phyloP scores from a whole-genome alignment of 2,113 vertebrate species.

The Sinocyclocheilus anshuiensis region DNA sequence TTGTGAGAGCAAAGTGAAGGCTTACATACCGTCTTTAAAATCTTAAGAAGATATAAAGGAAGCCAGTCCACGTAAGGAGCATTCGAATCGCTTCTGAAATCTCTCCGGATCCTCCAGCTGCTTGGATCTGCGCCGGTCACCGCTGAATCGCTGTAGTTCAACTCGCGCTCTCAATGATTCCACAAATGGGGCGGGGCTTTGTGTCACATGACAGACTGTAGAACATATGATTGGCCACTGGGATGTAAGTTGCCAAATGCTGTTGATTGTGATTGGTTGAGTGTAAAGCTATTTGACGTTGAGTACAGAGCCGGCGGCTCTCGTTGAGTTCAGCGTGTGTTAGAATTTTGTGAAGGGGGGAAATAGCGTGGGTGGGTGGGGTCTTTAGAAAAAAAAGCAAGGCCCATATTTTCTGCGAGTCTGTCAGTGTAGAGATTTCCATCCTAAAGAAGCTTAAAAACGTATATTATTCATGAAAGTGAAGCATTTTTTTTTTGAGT shows the following conservation, averaged over 20 bases:
- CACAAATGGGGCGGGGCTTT: conserved; percentile 59
- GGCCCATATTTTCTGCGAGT: neutral
- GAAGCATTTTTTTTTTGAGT: neutral
- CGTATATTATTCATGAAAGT: neutral
- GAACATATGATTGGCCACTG: conserved; percentile 67
- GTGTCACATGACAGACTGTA: conserved; percentile 65
- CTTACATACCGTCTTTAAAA: conserved; percentile 23
- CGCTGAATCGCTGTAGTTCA: conserved; percentile 33
- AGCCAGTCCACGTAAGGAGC: neutral
- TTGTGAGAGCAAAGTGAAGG: neutral
- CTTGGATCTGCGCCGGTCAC: neutral
- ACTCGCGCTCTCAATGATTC: conserved; percentile 31
- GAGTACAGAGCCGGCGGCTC: neutral
- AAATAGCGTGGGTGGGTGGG: conserved; percentile 65
- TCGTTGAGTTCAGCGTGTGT: conserved; percentile 41
- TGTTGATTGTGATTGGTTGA: conserved; percentile 63
- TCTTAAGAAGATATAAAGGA: neutral
- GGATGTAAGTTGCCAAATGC: conserved; percentile 66
- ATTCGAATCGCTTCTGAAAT: neutral
- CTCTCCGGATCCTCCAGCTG: conserved; percentile 4
- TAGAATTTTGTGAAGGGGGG: conserved; percentile 56
- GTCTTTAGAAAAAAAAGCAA: conserved; percentile 24
- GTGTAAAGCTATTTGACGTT: conserved; percentile 2
- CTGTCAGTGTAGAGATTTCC: conserved; percentile 1
- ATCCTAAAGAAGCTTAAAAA: neutral